Evolutionary conservation across 2,888 invertebrate species (phyloP), one percentile per base, ranked within the genome.

Genomic region (Gymnosoma rotundatum): DNA sequence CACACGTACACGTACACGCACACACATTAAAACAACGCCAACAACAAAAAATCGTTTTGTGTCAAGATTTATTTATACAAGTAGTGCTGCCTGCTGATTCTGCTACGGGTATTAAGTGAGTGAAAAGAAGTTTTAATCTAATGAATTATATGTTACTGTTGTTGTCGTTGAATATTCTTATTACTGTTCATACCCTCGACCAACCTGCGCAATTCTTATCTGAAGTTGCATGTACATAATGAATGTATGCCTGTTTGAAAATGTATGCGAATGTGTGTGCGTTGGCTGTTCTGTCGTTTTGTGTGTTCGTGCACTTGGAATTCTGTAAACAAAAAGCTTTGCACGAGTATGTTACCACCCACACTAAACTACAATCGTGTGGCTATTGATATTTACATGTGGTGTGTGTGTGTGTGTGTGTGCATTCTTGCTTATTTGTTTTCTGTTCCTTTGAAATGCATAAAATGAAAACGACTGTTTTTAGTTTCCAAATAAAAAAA

Each of bases 171-270:
- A 2, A 58, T 70, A 42, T 45, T 70, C 56, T 48, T 69, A 52
- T 70, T 70, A 36, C 25, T n/a, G 10, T 50, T 45, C 61, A 82
- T 69, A 76, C 73, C 76, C 76, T 78, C 83, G 63, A 56, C 76
- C 81, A 84, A 78, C 83, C 83, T 84, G 83, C 83, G 83, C 83
- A 84, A 64, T 84, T 73, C 76, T 81, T 76, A 56, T 50, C 78
- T 48, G 36, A 67, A 75, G 79, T 79, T 64, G 66, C 25, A 45
- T 9, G 52, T 61, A 61, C 25, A 25, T 25, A 25, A 25, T 25
- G 25, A 25, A 25, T 50, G 56, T 21, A 21, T 36, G 45, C 18
- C 16, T 54, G 52, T n/a, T 10, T 14, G n/a, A 54, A 16, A 48
- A 60, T 45, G 25, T 48, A 12, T 18, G 32, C 36, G 25, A 45